phyloP scores from a whole-genome alignment of 2,113 vertebrate genomes.

The Grammomys dolichurus region DNA sequence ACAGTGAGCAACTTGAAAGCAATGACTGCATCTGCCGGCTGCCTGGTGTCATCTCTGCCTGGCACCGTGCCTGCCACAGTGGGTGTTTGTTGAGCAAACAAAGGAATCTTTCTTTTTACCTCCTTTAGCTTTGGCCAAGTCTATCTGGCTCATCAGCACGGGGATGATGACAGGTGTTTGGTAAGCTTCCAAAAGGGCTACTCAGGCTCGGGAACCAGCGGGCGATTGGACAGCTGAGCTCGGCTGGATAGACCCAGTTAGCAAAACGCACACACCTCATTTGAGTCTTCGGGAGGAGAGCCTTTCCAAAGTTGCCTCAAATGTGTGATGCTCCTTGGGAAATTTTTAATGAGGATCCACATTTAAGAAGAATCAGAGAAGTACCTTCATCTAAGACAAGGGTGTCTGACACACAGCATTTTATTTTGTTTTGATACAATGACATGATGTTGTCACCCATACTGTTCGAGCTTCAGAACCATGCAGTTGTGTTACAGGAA shows the following conservation, averaged over 20 bases:
- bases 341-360: conserved; percentile 24
- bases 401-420: not conserved
- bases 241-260: conserved; percentile 12
- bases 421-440: not conserved
- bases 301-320: conserved; percentile 20
- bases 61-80: conserved; percentile 14
- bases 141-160: conserved; percentile 40
- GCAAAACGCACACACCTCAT: conserved; percentile 40
- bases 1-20: conserved; percentile 30
- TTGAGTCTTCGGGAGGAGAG: conserved; percentile 36
- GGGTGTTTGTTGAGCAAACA: conserved; percentile 70
- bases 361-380: conserved; percentile 6
- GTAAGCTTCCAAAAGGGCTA: conserved; percentile 56
- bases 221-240: not conserved
- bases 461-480: not conserved
- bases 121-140: conserved; percentile 64
- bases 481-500: not conserved
- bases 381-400: not conserved
- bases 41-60: not conserved
- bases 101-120: conserved; percentile 47
- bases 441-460: not conserved
- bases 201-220: not conserved
- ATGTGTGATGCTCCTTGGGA: conserved; percentile 9
- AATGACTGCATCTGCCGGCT: not conserved
- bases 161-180: conserved; percentile 61